Evolutionary conservation across 2,888 invertebrate species (phyloP), one percentile per base, ranked within the genome.

Genomic region (Tinea semifulvella): DNA sequence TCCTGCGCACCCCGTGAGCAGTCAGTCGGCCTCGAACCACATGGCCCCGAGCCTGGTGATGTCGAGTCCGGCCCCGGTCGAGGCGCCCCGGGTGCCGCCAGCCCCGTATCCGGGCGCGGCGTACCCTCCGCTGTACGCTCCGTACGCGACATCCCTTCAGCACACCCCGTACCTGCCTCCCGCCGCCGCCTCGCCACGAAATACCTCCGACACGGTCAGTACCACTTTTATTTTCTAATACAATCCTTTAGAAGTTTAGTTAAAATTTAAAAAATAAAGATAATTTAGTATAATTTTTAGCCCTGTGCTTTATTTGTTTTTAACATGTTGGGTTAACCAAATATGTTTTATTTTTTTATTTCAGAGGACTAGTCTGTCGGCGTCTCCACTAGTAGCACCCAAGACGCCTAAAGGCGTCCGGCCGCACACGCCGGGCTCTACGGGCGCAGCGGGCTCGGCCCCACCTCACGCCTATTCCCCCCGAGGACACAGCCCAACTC

Each of bases 111-210:
- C 90, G 45, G 71, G 68, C n/a, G 63, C 65, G 27, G 57, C 69
- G 27, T 76, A 75, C 51, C 87, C 88, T 50, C 86, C 89, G 27
- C 80, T 93, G 49, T 93, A 93, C 62, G 88, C 92, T 10, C 92
- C 92, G 0, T 92, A 91, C 60, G 88, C 90, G 47, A 84, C 88
- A 48, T 84, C 88, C 46, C 65, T 88, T 50, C 86, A 88, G 68
- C 86, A 90, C 68, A 89, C 88, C 58, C 89, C 90, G 31, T 91
- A 91, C 62, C 82, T 89, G 55, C 86, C 88, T 44, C 86, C 88
- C 3, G 75, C 80, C 25, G 85, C 84, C 43, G 84, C 87, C 36
- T 86, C 88, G 31, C 86, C 88, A 18, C 82, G 86, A 49, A 85
- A 85, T 52, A 79, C 84, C 19, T 80, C 85, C 50, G 83, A 85